Evolutionary conservation across 2,797 vertebrate genomes (phyloP).

Genomic region (Pipistrellus pygmaeus): DNA sequence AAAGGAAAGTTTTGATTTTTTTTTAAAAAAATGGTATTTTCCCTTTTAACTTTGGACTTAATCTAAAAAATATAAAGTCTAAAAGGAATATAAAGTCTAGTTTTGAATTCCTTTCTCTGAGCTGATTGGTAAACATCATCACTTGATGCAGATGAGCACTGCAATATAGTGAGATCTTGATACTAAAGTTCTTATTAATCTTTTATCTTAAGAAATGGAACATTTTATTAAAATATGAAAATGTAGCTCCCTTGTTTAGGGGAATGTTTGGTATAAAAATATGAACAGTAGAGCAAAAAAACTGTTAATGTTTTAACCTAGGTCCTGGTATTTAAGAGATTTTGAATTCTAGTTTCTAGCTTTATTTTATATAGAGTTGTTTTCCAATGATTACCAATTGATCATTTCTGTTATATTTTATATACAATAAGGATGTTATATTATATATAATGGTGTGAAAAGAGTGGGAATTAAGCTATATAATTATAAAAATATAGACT

Average conservation of each 20-base stretch:
- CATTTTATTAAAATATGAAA: conserved; percentile 62
- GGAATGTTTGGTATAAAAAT: background rate
- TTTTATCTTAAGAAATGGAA: background rate
- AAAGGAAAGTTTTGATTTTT: conserved; percentile 22
- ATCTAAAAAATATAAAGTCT: background rate
- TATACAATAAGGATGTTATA: background rate
- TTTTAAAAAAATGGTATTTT: background rate
- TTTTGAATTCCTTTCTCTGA: background rate
- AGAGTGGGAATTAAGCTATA: background rate
- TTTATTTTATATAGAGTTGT: conserved; percentile 20
- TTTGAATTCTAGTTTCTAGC: conserved; percentile 51
- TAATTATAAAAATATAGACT: conserved; percentile 42
- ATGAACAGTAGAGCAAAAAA: conserved; percentile 17
- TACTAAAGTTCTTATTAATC: conserved; percentile 27
- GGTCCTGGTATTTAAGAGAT: conserved; percentile 15
- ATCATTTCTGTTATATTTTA: background rate
- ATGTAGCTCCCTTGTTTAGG: background rate
- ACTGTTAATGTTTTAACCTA: conserved; percentile 29
- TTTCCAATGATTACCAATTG: conserved; percentile 33
- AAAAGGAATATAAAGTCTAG: background rate
- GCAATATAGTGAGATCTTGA: background rate
- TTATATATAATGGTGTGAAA: background rate
- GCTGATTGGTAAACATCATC: background rate
- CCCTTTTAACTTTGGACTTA: conserved; percentile 23
- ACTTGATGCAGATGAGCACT: background rate